These are phyloP conservation scores for Orientallactaga sibirica DNA, from an alignment of 2,797 vertebrate species.

Conservation along the genomic window DNA sequence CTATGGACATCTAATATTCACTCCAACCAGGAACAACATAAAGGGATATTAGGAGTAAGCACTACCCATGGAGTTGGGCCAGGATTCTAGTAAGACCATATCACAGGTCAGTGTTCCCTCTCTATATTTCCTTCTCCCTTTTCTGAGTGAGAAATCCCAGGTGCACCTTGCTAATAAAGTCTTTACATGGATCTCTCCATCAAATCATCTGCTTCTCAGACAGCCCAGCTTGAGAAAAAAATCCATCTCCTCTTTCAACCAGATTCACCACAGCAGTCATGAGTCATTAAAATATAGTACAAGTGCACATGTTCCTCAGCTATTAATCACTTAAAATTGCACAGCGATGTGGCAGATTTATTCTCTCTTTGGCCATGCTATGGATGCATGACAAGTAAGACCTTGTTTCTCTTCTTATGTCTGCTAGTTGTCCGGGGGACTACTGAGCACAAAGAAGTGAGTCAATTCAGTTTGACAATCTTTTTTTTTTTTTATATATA, in stretches of 20 bases:
- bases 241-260: neutral
- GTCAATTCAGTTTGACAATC: neutral
- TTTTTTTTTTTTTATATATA: neutral
- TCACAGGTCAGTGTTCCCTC: neutral
- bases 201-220: neutral
- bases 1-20: neutral
- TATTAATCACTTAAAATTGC: neutral
- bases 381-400: neutral
- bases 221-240: neutral
- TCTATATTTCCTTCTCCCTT: neutral
- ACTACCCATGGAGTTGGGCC: neutral
- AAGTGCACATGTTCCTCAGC: neutral
- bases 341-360: neutral
- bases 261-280: neutral
- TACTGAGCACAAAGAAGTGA: neutral
- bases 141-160: neutral
- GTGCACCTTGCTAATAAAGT: neutral
- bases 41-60: neutral
- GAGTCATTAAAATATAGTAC: neutral
- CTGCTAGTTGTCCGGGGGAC: neutral
- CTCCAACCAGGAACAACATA: neutral
- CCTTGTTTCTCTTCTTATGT: neutral
- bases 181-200: neutral
- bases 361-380: neutral
- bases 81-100: neutral